Conservation (phyloP, 2,113 vertebrate genomes). For the Myotis yumanensis region DNA sequence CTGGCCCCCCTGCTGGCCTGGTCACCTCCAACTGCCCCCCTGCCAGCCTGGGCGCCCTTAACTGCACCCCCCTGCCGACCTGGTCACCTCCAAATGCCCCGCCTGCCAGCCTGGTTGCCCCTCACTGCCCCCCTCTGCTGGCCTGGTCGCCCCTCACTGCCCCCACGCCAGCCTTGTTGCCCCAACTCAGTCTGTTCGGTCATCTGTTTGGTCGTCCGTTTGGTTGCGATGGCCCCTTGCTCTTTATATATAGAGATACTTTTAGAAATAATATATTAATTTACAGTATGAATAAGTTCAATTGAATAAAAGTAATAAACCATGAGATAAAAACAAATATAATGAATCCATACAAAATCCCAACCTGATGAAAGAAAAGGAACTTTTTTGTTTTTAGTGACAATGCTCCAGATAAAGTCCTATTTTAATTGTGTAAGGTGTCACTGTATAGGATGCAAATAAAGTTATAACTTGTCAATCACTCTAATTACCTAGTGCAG, state of each 20-base stretch:
- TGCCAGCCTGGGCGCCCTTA: too few species aligned
- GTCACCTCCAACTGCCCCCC: too few species aligned
- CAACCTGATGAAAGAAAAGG: constrained; percentile 12
- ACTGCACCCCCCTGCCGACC: too few species aligned
- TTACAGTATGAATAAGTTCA: constrained; percentile 20
- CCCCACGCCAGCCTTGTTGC: too few species aligned
- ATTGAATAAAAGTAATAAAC: neutral
- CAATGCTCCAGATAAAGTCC: neutral
- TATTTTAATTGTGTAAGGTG: constrained; percentile 53
- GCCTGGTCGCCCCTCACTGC: too few species aligned
- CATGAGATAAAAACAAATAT: neutral
- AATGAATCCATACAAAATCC: neutral
- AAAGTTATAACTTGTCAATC: constrained; percentile 77
- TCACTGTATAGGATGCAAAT: constrained; percentile 69
- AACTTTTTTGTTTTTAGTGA: constrained; percentile 52
- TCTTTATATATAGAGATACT: neutral
- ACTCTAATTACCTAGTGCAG: constrained; percentile 77
- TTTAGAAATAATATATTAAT: constrained; percentile 61
- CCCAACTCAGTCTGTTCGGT: too few species aligned
- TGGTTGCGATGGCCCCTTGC: too few species aligned
- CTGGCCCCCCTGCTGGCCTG: too few species aligned
- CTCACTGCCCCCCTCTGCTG: too few species aligned
- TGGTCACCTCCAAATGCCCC: too few species aligned
- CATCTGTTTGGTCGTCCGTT: too few species aligned
- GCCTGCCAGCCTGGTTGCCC: too few species aligned